Base-by-base conservation (phyloP, 2,888 invertebrate species). In the Boloria euphrosyne region DNA sequence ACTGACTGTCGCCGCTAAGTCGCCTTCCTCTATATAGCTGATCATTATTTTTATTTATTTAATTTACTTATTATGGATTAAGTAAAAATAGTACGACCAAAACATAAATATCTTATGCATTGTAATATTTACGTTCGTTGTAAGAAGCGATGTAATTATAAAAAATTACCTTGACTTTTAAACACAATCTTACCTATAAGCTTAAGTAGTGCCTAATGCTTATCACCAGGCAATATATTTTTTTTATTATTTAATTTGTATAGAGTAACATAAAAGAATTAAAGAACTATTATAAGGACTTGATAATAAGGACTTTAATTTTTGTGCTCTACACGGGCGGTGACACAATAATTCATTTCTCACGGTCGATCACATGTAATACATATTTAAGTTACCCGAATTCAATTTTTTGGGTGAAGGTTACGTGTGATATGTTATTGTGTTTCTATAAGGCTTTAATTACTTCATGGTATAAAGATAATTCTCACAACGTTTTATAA, bases 321-420 rank as follows among this genome's bases (percentile, higher is more conserved):
- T 22, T 51, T 22, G 51, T 38, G 27, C 47, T 60, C 54, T 55
- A 60, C 51, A 68, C 66, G 49, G 27, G 51, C 52, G 44, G 38
- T 38, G 54, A 61, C 55, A 68, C 62, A 65, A 58, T 65, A 68
- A 66, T 58, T 61, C 55, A 54, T 46, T 68, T 65, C 65, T 72
- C 72, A 72, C 71, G 73, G 72, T 65, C 73, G 54, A 66, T 68
- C 60, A 68, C 66, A 64, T 63, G 50, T 49, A 67, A 61, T 53
- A 62, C 43, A 65, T 62, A 54, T 60, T 50, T 17, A 52, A 22
- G 58, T 59, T 59, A 57, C 38, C 47, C 51, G 50, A 62, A 67
- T 18, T 67, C 49, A 27, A 59, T 46, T 53, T 62, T 57, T 66
- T 68, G 27, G 66, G 70, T 70, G 47, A 70, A 70, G 66, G 67